These are phyloP conservation scores for Manis javanica DNA, from an alignment of 2,797 vertebrate species.

Conservation along the genomic window DNA sequence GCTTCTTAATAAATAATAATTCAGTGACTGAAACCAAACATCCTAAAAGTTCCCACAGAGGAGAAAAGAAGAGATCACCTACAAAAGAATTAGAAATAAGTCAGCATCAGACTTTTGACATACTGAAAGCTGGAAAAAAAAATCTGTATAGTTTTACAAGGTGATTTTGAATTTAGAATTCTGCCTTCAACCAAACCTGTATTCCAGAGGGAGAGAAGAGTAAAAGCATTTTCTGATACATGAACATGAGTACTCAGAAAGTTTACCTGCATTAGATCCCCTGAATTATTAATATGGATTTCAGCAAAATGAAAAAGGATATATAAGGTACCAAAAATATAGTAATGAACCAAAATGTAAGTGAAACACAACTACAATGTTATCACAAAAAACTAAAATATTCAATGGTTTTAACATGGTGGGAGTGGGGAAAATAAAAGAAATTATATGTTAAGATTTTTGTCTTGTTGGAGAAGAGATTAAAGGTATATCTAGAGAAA, in stretches of 20 bases:
- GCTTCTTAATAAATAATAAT: not conserved
- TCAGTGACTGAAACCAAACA: not conserved
- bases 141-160: slow-evolving; percentile 1
- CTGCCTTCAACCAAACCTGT: not conserved
- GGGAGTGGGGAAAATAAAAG: not conserved
- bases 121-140: not conserved
- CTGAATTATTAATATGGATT: not conserved
- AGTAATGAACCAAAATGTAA: not conserved
- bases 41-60: not conserved
- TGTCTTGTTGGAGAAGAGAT: not conserved
- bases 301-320: not conserved
- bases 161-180: not conserved
- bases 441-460: not conserved
- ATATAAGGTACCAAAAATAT: not conserved
- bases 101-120: not conserved
- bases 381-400: not conserved
- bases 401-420: not conserved
- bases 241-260: not conserved
- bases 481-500: not conserved
- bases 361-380: not conserved
- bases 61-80: not conserved
- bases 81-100: not conserved
- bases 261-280: not conserved
- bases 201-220: not conserved
- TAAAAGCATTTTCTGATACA: not conserved